phyloP scores from a whole-genome alignment of 2,888 invertebrate species.

The Aricia artaxerxes region DNA sequence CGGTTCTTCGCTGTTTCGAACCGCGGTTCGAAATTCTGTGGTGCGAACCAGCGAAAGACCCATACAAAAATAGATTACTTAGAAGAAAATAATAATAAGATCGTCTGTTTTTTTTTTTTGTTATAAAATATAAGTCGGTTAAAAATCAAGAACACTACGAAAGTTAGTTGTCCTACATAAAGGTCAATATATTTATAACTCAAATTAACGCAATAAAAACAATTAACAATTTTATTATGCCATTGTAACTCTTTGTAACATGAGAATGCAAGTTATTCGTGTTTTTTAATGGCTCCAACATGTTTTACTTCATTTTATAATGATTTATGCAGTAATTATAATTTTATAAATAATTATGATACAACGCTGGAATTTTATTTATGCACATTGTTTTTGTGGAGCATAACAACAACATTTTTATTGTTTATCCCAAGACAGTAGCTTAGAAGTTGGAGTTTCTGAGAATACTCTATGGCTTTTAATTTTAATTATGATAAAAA shows the following conservation, averaged over 20 bases:
- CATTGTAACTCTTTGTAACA: conserved; percentile 8
- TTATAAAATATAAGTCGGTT: too few relatives aligned
- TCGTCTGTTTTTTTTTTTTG: too few relatives aligned
- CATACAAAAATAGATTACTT: too few relatives aligned
- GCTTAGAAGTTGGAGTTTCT: too few relatives aligned
- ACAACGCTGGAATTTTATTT: neutral
- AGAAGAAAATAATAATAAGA: too few relatives aligned
- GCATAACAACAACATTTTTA: neutral
- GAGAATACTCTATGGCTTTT: too few relatives aligned
- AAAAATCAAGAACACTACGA: neutral
- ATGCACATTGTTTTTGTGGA: neutral
- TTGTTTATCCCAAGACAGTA: too few relatives aligned
- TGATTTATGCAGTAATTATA: conserved; percentile 8
- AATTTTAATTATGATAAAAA: too few relatives aligned
- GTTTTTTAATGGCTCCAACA: conserved; percentile 17
- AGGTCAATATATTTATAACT: conserved; percentile 1
- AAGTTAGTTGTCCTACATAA: conserved; percentile 12
- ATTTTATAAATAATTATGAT: neutral
- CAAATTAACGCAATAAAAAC: conserved; percentile 18
- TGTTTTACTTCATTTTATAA: conserved; percentile 12
- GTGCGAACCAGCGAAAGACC: too few relatives aligned
- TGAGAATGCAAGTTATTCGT: conserved; percentile 13
- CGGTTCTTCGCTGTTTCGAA: too few relatives aligned
- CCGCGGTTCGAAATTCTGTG: too few relatives aligned
- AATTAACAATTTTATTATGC: conserved; percentile 24